Percentiles rank a stretch among this genome's conserved stretches.
Conservation (phyloP, 2,888 invertebrate genomes). For the Tachina fera region DNA sequence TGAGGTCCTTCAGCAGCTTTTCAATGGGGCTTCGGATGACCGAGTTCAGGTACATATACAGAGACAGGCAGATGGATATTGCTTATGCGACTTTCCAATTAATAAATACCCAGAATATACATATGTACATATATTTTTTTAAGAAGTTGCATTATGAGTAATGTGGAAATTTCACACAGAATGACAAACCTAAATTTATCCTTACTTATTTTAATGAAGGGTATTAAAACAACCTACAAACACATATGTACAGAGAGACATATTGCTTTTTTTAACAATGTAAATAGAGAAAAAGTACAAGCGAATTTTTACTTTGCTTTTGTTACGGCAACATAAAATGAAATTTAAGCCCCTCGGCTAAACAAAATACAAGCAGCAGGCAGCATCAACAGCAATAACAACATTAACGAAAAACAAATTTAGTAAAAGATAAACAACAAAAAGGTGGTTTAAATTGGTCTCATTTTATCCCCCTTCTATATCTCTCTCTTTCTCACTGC, state of each 20-base stretch:
- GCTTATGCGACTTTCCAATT: no score
- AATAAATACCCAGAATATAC: no score
- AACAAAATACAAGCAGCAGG: constrained; percentile 42
- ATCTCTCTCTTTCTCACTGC: not conserved
- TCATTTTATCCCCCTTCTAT: not conserved
- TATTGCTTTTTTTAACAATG: constrained; percentile 24
- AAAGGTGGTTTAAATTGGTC: constrained; percentile 54
- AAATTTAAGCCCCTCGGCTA: constrained; percentile 67
- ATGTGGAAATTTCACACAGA: no score
- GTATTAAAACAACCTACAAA: not conserved
- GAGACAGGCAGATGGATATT: no score
- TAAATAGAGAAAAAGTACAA: constrained; percentile 7
- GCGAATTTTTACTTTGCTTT: constrained; percentile 44
- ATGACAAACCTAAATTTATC: no score
- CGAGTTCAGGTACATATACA: no score
- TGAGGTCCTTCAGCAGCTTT: no score
- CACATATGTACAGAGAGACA: constrained; percentile 32
- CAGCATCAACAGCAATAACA: constrained; percentile 46
- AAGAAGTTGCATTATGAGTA: no score
- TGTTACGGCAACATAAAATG: constrained; percentile 58
- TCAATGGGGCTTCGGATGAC: no score
- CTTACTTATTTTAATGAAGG: no score
- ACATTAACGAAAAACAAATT: constrained; percentile 41
- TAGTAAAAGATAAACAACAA: constrained; percentile 55
- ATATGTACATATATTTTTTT: no score